Conservation (phyloP, 2,113 vertebrate species). For the Oryzias javanicus region DNA sequence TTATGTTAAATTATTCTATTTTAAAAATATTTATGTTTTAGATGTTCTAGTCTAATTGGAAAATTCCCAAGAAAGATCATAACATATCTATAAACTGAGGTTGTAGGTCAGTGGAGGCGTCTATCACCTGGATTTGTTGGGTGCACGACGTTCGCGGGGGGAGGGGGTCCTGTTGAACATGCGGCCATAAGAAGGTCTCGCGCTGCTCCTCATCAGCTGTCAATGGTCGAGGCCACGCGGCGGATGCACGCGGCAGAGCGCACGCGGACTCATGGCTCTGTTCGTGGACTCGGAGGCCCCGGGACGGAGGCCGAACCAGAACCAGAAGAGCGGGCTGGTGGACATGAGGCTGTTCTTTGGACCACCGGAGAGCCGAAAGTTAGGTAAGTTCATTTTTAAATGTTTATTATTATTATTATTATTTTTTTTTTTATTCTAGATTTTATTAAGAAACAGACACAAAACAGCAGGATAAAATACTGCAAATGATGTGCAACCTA, state of each 20-base stretch:
- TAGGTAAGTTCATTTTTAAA: constrained; percentile 49
- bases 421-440: no score
- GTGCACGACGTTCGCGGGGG: background rate
- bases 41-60: no score
- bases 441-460: no score
- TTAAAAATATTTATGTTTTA: no score
- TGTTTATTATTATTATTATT: no score
- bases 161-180: background rate
- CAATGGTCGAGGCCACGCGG: constrained; percentile 1
- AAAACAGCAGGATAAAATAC: no score
- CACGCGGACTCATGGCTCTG: constrained; percentile 48
- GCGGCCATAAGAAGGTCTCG: constrained; percentile 44
- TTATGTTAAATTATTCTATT: no score
- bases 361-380: constrained; percentile 47
- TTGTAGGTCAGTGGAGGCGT: background rate
- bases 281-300: constrained; percentile 59
- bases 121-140: constrained; percentile 20
- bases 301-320: constrained; percentile 42
- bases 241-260: background rate
- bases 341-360: constrained; percentile 54
- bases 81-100: no score
- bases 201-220: constrained; percentile 27
- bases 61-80: no score
- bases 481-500: no score
- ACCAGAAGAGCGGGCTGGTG: constrained; percentile 35